phyloP scores from a whole-genome alignment of 2,797 vertebrate species.

The Lepilemur ruficaudatus region DNA sequence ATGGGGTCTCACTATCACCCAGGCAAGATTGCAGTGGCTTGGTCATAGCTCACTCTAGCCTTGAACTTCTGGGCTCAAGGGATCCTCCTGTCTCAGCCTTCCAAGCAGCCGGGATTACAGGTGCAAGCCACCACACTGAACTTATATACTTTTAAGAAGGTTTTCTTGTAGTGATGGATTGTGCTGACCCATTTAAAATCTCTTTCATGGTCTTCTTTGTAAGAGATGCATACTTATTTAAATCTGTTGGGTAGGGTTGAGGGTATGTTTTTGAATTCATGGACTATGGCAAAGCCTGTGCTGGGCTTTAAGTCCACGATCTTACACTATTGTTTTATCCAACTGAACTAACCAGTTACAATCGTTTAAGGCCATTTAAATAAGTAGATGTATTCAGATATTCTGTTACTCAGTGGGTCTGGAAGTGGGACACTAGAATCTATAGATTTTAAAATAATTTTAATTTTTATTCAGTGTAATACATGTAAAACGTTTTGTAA shows the following conservation, averaged over 20 bases:
- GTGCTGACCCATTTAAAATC: constrained; percentile 21
- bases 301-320: background rate
- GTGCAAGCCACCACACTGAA: background rate
- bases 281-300: background rate
- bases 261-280: background rate
- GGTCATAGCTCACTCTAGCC: background rate
- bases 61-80: background rate
- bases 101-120: background rate
- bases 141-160: constrained; percentile 7
- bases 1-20: background rate
- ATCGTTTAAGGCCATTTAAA: background rate
- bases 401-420: background rate
- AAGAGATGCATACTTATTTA: constrained; percentile 20
- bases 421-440: background rate
- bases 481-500: background rate
- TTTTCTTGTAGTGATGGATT: constrained; percentile 26
- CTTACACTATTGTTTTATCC: background rate
- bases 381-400: background rate
- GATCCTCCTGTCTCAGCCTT: background rate
- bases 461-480: background rate
- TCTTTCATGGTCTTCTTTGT: background rate
- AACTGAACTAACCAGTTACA: background rate
- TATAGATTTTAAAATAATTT: background rate
- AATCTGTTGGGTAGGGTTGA: background rate
- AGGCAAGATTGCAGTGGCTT: background rate